Evolutionary conservation across 2,888 invertebrate genomes (phyloP).

Genomic region (Cosmia pyralina): DNA sequence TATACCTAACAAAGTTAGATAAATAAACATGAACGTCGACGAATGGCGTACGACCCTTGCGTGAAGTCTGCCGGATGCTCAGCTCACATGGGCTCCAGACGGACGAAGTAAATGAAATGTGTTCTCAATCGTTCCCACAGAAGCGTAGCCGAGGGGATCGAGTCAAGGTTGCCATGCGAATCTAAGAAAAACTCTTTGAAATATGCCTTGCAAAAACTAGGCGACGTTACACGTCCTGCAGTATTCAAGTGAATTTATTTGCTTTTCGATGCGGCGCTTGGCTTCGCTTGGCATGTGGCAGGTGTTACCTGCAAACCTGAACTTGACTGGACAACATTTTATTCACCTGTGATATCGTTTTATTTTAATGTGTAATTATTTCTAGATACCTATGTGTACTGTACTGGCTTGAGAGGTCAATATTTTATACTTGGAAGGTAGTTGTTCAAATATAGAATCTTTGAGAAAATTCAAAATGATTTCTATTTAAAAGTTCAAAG

Average conservation of each 20-base stretch:
- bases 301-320: constrained; percentile 80
- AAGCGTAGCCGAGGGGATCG: constrained; percentile 81
- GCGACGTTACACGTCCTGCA: constrained; percentile 77
- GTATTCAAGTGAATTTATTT: constrained; percentile 80
- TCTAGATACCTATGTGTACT: constrained; percentile 49
- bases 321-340: constrained; percentile 84
- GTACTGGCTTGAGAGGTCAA: constrained; percentile 26
- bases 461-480: not conserved
- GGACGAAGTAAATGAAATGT: constrained; percentile 81
- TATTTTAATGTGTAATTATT: constrained; percentile 69
- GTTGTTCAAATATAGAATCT: constrained; percentile 10
- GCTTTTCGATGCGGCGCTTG: constrained; percentile 75
- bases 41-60: constrained; percentile 71
- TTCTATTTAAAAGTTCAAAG: constrained; percentile 1
- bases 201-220: constrained; percentile 81
- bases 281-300: constrained; percentile 77
- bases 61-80: constrained; percentile 83
- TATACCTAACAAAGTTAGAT: constrained; percentile 72
- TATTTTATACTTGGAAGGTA: constrained; percentile 20
- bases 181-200: constrained; percentile 83
- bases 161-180: constrained; percentile 86
- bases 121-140: constrained; percentile 86
- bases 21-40: constrained; percentile 79
- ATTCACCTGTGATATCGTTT: constrained; percentile 71
- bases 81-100: constrained; percentile 88